Evolutionary conservation across 2,888 invertebrate genomes (phyloP).

Genomic region (Athripsodes cinereus): DNA sequence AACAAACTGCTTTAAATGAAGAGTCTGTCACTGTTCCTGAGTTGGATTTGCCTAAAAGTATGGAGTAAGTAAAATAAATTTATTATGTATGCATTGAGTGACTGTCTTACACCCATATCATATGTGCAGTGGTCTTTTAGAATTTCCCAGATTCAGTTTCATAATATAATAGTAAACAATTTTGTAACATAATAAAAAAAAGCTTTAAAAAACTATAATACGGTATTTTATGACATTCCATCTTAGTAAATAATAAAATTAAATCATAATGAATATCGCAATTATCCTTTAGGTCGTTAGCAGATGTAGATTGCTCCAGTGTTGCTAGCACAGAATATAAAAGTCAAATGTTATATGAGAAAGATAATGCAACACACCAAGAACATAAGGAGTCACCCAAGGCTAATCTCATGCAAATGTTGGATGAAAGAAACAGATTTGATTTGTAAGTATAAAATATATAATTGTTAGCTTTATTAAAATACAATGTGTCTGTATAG

Average conservation of each 20-base stretch:
- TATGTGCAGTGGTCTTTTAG: too few species aligned
- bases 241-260: too few species aligned
- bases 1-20: slow-evolving; percentile 41
- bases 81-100: too few species aligned
- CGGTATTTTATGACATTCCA: too few species aligned
- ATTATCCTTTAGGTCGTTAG: neutral
- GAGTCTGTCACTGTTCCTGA: slow-evolving; percentile 36
- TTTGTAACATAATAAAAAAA: too few species aligned
- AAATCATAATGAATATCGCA: too few species aligned
- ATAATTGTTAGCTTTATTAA: too few species aligned
- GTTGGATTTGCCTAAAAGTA: slow-evolving; percentile 42
- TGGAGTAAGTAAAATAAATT: slow-evolving; percentile 35
- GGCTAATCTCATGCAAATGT: neutral
- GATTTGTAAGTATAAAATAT: slow-evolving; percentile 11
- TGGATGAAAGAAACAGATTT: slow-evolving; percentile 9
- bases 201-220: too few species aligned
- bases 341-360: neutral
- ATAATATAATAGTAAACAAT: too few species aligned
- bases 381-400: neutral
- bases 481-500: too few species aligned
- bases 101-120: too few species aligned
- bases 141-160: too few species aligned
- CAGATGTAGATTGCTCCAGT: neutral
- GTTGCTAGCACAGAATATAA: neutral
- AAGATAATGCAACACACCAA: neutral